phyloP scores from a whole-genome alignment of 2,888 invertebrate genomes.

The Polyommatus icarus region DNA sequence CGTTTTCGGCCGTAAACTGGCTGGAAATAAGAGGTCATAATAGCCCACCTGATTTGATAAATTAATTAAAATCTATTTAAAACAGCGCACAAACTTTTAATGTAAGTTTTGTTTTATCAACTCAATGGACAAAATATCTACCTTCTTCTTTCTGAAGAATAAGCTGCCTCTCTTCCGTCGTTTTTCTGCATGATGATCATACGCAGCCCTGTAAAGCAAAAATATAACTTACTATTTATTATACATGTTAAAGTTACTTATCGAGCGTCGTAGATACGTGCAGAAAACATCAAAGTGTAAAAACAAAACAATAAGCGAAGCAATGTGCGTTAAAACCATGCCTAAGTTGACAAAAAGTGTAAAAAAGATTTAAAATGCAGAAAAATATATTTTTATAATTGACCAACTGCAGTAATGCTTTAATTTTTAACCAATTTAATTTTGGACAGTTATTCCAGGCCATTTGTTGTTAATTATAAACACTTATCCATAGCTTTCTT shows the following conservation, averaged over 20 bases:
- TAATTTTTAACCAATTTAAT: too few relatives aligned
- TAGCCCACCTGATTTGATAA: too few relatives aligned
- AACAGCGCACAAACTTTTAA: neutral
- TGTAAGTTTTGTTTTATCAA: neutral
- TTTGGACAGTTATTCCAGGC: too few relatives aligned
- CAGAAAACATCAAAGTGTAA: slow-evolving; percentile 29
- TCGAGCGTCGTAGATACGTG: neutral
- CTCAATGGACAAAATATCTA: neutral
- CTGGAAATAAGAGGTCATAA: too few relatives aligned
- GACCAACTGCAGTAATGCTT: neutral
- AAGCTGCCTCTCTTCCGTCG: slow-evolving; percentile 92
- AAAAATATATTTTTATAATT: neutral
- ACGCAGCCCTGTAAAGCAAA: slow-evolving; percentile 71
- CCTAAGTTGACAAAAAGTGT: slow-evolving; percentile 29
- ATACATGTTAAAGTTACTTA: neutral
- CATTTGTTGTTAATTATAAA: too few relatives aligned
- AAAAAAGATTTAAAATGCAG: slow-evolving; percentile 3
- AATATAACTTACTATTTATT: slow-evolving; percentile 30
- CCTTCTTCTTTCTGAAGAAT: slow-evolving; percentile 96
- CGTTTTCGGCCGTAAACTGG: too few relatives aligned
- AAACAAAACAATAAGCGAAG: slow-evolving; percentile 49
- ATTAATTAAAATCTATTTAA: neutral
- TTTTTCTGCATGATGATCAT: slow-evolving; percentile 90
- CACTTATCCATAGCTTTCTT: too few relatives aligned
- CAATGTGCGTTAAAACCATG: slow-evolving; percentile 48